A percentile compares a stretch with the other conserved stretches of the same genome.
Conservation (phyloP, 2,113 vertebrate species). For the Psophia crepitans region DNA sequence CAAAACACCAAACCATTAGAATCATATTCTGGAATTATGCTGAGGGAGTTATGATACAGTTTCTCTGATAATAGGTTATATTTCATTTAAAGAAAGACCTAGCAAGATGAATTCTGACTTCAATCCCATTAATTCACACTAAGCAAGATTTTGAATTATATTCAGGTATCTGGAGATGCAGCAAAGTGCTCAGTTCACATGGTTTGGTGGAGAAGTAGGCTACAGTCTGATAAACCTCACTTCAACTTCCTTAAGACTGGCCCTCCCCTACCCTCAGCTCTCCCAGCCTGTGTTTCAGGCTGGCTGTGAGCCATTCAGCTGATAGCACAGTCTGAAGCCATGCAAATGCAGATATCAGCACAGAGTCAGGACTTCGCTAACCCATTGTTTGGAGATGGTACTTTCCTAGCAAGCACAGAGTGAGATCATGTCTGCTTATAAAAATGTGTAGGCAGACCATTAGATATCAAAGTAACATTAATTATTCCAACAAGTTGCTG, state of each 20-base stretch:
- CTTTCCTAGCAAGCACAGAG: neutral
- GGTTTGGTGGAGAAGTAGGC: neutral
- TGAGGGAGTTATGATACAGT: neutral
- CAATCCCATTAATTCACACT: neutral
- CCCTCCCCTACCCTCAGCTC: neutral
- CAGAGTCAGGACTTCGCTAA: neutral
- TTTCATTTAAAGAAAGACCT: neutral
- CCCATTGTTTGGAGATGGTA: neutral
- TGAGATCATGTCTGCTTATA: conserved; percentile 8
- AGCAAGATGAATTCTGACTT: neutral
- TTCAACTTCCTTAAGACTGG: neutral
- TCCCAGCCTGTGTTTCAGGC: neutral
- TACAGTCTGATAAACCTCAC: neutral
- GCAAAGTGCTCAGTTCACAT: neutral
- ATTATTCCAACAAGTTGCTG: conserved; percentile 3
- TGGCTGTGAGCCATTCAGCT: neutral
- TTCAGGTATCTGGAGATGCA: neutral
- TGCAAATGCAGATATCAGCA: neutral
- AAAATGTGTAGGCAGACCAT: neutral
- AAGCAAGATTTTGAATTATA: neutral
- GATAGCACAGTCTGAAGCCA: neutral
- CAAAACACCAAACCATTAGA: neutral
- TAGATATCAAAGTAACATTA: neutral
- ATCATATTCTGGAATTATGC: neutral
- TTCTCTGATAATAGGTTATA: neutral